Conservation (phyloP, 1,140 invertebrate genomes). For the Agrypnia vestita region DNA sequence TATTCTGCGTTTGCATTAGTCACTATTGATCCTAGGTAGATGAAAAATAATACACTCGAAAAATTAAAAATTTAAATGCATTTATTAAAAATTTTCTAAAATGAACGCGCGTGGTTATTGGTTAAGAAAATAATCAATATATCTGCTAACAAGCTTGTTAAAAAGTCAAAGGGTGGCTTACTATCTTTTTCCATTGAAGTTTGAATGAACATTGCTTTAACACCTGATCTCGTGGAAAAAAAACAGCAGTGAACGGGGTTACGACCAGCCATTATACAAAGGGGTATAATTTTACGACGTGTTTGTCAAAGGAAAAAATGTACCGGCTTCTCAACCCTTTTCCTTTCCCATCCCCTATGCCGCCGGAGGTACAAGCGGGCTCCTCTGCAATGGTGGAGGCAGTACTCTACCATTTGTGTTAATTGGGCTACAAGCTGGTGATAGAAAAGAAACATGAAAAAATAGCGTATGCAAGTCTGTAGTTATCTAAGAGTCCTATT, state of each 20-base stretch:
- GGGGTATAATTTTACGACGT: conserved; percentile 4
- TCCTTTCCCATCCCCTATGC: neutral
- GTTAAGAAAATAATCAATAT: no score
- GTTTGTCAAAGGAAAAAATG: conserved; percentile 19
- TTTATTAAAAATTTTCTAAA: no score
- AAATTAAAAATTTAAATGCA: no score
- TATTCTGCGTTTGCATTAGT: no score
- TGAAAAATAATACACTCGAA: no score
- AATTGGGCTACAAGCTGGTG: no score
- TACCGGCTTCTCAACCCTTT: neutral
- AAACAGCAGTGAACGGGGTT: neutral
- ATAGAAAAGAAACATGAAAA: no score
- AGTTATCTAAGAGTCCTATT: no score
- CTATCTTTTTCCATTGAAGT: neutral
- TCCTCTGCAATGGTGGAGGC: no score
- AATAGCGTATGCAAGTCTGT: no score
- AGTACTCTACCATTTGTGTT: no score
- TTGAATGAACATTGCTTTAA: conserved; percentile 2
- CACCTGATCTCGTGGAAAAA: conserved; percentile 14
- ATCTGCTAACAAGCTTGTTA: conserved; percentile 7
- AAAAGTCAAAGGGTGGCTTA: neutral
- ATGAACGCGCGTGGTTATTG: neutral
- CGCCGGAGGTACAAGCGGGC: neutral
- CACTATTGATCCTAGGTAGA: no score
- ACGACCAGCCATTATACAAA: neutral